Base-by-base conservation (phyloP, 2,113 vertebrate species). In the Ariopsis seemanni region DNA sequence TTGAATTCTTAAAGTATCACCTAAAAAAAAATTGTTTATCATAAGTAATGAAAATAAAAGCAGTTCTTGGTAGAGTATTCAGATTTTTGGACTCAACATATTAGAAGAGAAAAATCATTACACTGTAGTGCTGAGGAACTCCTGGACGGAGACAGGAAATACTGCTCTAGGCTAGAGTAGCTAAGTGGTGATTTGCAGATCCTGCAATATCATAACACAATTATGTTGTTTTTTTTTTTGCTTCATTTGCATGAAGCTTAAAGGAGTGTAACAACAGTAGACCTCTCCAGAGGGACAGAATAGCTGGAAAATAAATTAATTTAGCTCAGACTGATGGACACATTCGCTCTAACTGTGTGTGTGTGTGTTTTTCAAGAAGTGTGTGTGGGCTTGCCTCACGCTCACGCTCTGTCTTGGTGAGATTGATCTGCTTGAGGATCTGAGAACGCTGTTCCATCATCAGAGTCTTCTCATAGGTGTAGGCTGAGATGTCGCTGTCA, bases 361-460 rank as follows among this genome's bases (percentile, higher is more conserved):
- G 17, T 60, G 11, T 55, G 15, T n/a, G 50, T 69, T n/a, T 17
- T 58, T 50, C 9, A 52, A 72, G n/a, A 50, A 52, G 12, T 82
- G 55, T 67, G 83, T 78, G 72, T 65, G 18, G 7, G 20, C 91
- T 93, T 93, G 99, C 98, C 97, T 99, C 98, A 27, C 98, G 94
- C 89, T 99, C 98, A 1, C 98, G 95, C 94, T 99, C 98, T 0
- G 93, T 99, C 96, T 99, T 99, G 91, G 97, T 98, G 87, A 99
- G 94, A 90, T 99, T 99, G 95, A 99, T 99, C 94, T 99, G 96
- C 88, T 99, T 99, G 52, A 99, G 97, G 93, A 99, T 99, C 95
- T 99, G 96, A 11, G 98, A 99, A 12, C 98, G 95, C 85, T 99
- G 98, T 90, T 99, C 98, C 98, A 99, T 99, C 93, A 99, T 96